These are phyloP conservation scores for Platichthys stellatus DNA, from an alignment of 2,113 vertebrate species.

Conservation along the genomic window DNA sequence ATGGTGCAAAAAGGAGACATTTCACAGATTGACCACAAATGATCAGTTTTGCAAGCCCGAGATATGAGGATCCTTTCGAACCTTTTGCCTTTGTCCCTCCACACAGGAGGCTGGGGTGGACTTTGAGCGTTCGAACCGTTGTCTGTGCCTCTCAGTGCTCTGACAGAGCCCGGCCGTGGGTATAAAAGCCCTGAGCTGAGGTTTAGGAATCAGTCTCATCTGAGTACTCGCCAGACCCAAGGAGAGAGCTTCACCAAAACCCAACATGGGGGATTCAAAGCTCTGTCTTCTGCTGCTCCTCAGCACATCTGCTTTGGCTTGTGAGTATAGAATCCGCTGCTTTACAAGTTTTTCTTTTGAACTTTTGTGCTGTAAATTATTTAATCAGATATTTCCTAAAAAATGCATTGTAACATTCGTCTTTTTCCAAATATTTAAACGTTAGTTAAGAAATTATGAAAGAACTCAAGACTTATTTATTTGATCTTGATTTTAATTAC, in stretches of 20 bases:
- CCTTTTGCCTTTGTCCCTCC: conserved; percentile 80
- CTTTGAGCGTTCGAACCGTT: conserved; percentile 75
- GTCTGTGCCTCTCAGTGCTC: conserved; percentile 46
- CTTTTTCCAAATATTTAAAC: not conserved
- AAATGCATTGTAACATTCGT: too few species aligned
- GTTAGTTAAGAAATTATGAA: not conserved
- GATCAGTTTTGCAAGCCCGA: conserved; percentile 39
- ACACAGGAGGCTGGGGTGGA: conserved; percentile 72
- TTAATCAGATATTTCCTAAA: too few species aligned
- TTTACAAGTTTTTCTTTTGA: not conserved
- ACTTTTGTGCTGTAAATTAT: too few species aligned
- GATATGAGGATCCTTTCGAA: conserved; percentile 48
- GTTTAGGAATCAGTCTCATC: conserved; percentile 67
- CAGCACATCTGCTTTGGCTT: conserved; percentile 61
- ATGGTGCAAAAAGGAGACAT: not conserved
- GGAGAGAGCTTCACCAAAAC: conserved; percentile 72
- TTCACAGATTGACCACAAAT: conserved; percentile 11
- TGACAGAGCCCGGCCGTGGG: conserved; percentile 33
- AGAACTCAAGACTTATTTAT: too few species aligned
- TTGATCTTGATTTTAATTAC: not conserved
- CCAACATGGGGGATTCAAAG: conserved; percentile 82
- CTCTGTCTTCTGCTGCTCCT: conserved; percentile 81
- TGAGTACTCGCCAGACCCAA: conserved; percentile 65
- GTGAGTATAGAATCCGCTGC: conserved; percentile 67
- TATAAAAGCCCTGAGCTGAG: conserved; percentile 73